phyloP scores from a whole-genome alignment of 2,113 vertebrate species.

The Atractosteus spatula region DNA sequence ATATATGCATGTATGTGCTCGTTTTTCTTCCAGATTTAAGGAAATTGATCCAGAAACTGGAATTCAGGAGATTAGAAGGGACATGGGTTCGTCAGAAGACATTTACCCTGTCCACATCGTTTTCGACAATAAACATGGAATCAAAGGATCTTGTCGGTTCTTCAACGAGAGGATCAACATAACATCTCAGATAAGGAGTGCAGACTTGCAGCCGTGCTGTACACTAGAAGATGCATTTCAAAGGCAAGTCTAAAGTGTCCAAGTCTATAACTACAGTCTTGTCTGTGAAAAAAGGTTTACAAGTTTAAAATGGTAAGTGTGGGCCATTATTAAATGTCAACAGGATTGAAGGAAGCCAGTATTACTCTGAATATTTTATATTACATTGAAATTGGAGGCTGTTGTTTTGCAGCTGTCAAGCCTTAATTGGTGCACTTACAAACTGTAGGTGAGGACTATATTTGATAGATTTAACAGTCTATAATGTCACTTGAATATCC shows the following conservation, averaged over 20 bases:
- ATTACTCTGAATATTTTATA: no score
- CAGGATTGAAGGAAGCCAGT: no score
- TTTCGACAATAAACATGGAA: constrained; percentile 75
- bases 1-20: constrained; percentile 1
- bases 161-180: constrained; percentile 77
- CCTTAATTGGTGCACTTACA: no score
- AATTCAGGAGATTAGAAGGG: constrained; percentile 60
- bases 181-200: constrained; percentile 67
- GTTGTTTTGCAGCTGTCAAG: no score
- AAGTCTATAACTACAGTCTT: no score
- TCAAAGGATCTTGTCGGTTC: constrained; percentile 84
- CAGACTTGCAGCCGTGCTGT: constrained; percentile 55
- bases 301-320: no score
- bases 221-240: constrained; percentile 67
- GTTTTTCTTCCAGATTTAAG: constrained; percentile 68
- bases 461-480: no score
- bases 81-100: constrained; percentile 56
- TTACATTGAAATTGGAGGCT: no score
- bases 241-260: constrained; percentile 57
- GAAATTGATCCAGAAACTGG: constrained; percentile 79
- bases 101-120: constrained; percentile 80
- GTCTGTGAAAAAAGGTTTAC: no score
- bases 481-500: no score
- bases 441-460: no score
- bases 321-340: no score